Evolutionary conservation across 2,797 vertebrate species (phyloP).

Genomic region (Onychomys torridus): DNA sequence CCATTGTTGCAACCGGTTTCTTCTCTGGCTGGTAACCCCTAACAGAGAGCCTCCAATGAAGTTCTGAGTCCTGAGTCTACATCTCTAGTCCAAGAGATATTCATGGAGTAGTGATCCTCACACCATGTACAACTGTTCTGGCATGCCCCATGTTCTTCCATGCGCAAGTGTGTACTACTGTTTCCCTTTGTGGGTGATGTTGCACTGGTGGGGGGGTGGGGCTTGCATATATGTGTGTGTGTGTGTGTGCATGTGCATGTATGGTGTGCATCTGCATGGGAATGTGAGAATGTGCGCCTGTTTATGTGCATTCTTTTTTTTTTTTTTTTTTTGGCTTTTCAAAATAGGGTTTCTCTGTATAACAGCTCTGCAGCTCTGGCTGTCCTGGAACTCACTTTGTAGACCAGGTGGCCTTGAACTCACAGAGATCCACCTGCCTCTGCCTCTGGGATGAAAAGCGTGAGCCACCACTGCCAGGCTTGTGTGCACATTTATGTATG

Average conservation of each 20-base stretch:
- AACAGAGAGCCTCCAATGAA: neutral
- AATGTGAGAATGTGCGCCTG: neutral
- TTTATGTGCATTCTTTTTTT: neutral
- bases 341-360: too few relatives aligned
- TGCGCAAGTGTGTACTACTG: too few relatives aligned
- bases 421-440: neutral
- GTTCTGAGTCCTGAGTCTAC: neutral
- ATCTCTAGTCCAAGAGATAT: neutral
- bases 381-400: neutral
- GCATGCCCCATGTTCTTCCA: neutral
- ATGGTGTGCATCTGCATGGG: rapidly evolving
- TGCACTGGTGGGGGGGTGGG: neutral
- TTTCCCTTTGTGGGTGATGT: neutral
- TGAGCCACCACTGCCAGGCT: neutral
- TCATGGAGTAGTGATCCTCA: neutral
- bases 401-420: neutral
- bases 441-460: neutral
- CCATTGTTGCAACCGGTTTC: neutral
- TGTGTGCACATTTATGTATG: too few relatives aligned
- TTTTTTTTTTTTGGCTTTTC: too few relatives aligned
- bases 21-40: neutral
- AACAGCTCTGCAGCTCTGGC: neutral
- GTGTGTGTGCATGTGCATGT: neutral
- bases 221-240: neutral
- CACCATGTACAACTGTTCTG: neutral